Evolutionary conservation across 2,797 vertebrate genomes (phyloP), one percentile per base, ranked within the genome.

Genomic region (Basileuterus tristriatus): DNA sequence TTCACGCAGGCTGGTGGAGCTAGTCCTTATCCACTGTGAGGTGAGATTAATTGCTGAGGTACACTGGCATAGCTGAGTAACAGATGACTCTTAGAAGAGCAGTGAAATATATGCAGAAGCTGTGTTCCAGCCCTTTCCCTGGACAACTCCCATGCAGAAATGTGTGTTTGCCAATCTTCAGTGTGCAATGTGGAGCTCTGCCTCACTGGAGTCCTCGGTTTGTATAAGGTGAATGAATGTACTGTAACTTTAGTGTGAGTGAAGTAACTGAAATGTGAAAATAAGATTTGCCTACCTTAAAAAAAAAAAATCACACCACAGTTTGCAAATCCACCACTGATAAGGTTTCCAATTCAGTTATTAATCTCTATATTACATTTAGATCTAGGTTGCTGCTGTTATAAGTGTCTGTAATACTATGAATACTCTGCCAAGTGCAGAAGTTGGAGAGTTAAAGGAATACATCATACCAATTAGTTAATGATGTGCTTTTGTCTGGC

Each of bases 391-490:
- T 91, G 21, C 4, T 83, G 15, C 41, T 49, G 4, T 30, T 74
- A 0, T 3, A 74, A 62, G 13, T 18, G 56, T 81, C 81, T 79
- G 36, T 69, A 83, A 69, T 72, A 24, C 29, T 67, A 0, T 63
- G 65, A 76, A 43, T 68, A 47, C 22, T 60, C 36, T 92, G 85
- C 59, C 91, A 94, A 79, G 59, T 11, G 37, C 50, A 76, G 85
- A 93, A 91, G 11, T n/a, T 44, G 62, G n/a, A 74, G 56, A 52
- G 56, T 87, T 95, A 77, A 80, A 84, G 56, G 93, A 91, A 92
- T 93, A 90, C 87, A 82, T 93, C 82, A 83, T 65, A 88, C 21
- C 85, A 75, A 91, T 94, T 95, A 92, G 87, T 83, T 93, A 93
- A 92, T 82, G 58, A 88, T 82, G 36, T 74, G 34, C 47, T 72